Conservation (phyloP, 1,140 invertebrate genomes). For the Tetraneura akinire region DNA sequence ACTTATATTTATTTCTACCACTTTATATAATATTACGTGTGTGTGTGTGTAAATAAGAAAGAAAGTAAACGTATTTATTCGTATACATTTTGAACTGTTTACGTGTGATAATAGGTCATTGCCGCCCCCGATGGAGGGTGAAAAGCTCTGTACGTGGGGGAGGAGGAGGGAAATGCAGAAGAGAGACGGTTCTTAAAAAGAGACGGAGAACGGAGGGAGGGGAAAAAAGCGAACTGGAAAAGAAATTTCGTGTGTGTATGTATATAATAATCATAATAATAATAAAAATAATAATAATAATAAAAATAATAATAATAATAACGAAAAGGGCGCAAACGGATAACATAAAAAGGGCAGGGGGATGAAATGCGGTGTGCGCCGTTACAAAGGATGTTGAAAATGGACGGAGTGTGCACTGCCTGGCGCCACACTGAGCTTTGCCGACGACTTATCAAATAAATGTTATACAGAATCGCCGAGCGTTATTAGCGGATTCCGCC, state of each 20-base stretch:
- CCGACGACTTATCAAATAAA: slow-evolving; percentile 51
- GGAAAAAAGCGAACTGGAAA: neutral
- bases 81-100: neutral
- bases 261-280: neutral
- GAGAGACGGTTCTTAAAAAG: no score
- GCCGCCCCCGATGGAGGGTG: neutral
- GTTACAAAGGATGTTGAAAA: neutral
- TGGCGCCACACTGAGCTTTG: slow-evolving; percentile 42
- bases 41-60: neutral
- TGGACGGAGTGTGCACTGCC: no score
- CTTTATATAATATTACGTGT: no score
- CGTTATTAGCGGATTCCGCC: slow-evolving; percentile 47
- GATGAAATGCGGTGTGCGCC: neutral
- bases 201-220: neutral
- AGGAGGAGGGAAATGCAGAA: slow-evolving; percentile 15
- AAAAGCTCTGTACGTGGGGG: no score
- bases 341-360: slow-evolving; percentile 16
- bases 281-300: neutral
- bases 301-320: neutral
- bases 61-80: neutral
- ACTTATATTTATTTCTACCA: neutral
- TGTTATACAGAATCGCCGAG: slow-evolving; percentile 42
- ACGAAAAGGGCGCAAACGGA: neutral
- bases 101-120: neutral
- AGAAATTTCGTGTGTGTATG: neutral